A percentile compares a stretch with the other conserved stretches of the same genome.
phyloP scores from a whole-genome alignment of 2,888 invertebrate genomes.

The Drosophila nr. medialis region DNA sequence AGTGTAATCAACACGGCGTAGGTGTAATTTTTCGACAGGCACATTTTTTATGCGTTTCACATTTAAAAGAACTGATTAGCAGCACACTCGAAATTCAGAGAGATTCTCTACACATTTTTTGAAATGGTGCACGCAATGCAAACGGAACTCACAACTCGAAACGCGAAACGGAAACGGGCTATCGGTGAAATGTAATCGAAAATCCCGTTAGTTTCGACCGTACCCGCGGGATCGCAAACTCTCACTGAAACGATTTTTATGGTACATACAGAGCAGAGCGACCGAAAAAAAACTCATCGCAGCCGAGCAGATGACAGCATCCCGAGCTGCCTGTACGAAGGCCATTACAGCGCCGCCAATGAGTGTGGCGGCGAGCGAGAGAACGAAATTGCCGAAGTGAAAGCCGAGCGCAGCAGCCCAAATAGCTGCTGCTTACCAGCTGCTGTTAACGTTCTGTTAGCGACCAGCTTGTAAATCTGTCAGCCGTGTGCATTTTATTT shows the following conservation, averaged over 20 bases:
- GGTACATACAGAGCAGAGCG: conserved; percentile 80
- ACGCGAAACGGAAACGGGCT: conserved; percentile 41
- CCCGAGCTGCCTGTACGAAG: conserved; percentile 45
- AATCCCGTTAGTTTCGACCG: conserved; percentile 83
- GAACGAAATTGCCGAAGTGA: conserved; percentile 38
- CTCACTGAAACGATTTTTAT: conserved; percentile 85
- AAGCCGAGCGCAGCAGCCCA: conserved; percentile 55
- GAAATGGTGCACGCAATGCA: conserved; percentile 15
- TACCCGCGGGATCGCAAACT: conserved; percentile 85
- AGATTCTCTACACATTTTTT: conserved; percentile 34
- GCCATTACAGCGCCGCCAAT: conserved; percentile 45
- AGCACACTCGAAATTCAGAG: conserved; percentile 23
- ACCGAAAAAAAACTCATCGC: conserved; percentile 27
- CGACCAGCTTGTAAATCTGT: conserved; percentile 23
- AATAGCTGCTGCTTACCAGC: conserved; percentile 21
- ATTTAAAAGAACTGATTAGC: conserved; percentile 38
- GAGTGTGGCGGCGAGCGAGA: conserved; percentile 50
- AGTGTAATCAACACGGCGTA: conserved; percentile 39
- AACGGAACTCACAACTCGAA: conserved; percentile 37
- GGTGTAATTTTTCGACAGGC: conserved; percentile 34
- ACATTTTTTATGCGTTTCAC: conserved; percentile 51
- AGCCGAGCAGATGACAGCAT: conserved; percentile 57
- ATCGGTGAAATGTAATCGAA: conserved; percentile 28
- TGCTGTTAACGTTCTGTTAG: conserved; percentile 37
- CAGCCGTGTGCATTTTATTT: conserved; percentile 17